Evolutionary conservation across 2,888 invertebrate genomes (phyloP).

Genomic region (Pristionchus exspectatus): DNA sequence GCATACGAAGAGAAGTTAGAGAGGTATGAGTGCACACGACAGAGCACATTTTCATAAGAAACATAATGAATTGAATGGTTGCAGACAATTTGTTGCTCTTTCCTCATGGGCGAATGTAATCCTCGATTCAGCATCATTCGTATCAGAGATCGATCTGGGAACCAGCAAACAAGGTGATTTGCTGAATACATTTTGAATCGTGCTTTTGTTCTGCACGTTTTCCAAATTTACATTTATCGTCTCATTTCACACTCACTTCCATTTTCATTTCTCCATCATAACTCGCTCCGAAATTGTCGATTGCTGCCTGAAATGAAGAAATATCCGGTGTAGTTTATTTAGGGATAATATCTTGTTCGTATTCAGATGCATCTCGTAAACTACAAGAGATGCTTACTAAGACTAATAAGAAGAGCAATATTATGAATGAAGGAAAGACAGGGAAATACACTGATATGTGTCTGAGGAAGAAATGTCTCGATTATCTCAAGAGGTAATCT

Average conservation of each 20-base stretch:
- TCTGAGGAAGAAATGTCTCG: slow-evolving; percentile 49
- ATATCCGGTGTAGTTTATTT: no score
- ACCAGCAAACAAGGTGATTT: slow-evolving; percentile 58
- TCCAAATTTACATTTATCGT: not conserved
- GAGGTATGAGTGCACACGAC: not conserved
- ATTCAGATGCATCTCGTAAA: slow-evolving; percentile 48
- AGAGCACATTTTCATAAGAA: not conserved
- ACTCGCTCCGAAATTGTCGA: no score
- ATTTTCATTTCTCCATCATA: not conserved
- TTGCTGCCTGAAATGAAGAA: no score
- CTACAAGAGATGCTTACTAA: slow-evolving; percentile 43
- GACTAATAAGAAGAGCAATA: slow-evolving; percentile 8
- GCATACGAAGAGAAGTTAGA: slow-evolving; percentile 46
- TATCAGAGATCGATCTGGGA: slow-evolving; percentile 63
- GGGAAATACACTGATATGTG: slow-evolving; percentile 26
- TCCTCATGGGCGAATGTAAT: slow-evolving; percentile 55
- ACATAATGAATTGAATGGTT: not conserved
- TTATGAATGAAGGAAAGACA: not conserved
- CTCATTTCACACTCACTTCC: not conserved
- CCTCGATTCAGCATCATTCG: slow-evolving; percentile 52
- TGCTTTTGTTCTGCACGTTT: not conserved
- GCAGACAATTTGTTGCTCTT: slow-evolving; percentile 54
- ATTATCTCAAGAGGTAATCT: slow-evolving; percentile 53
- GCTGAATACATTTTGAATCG: not conserved
- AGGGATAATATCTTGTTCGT: not conserved